Evolutionary conservation across 2,888 invertebrate species (phyloP), one percentile per base, ranked within the genome.

Genomic region (Leptogaster cylindrica): DNA sequence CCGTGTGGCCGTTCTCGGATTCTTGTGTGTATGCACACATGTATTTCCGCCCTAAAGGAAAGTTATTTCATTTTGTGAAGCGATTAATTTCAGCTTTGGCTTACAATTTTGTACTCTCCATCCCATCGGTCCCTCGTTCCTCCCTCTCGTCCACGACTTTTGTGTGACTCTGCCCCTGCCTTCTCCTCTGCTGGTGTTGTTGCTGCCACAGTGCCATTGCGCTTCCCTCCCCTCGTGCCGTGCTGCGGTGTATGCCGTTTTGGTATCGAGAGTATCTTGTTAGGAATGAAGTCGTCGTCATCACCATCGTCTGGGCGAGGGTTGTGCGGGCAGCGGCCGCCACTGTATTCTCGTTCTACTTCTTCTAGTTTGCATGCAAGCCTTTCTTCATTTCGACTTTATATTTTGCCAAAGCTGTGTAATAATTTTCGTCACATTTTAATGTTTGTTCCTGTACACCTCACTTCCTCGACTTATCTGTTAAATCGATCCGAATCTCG

Each of bases 31-130:
- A 23, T 36, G 55, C 55, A 23, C 55, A 36, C 39, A 23, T 55
- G 55, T 5, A 55, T 55, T 55, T 55, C 55, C 55, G 55, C 55
- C 55, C 55, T 36, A 55, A 55, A 39, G 55, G 39, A 55, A 55
- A 55, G 55, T 55, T 55, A 55, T 55, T 55, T 55, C 55, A 55
- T 55, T 55, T 55, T 55, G 36, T 55, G 55, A 55, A 55, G 39
- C 55, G 55, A 55, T 55, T 55, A 55, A 55, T 55, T 55, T 55
- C 55, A 55, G 39, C 55, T 55, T 55, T 55, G 55, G 55, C 55
- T 55, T 55, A 55, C 55, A 55, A 55, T 55, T 55, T 55, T 55
- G 55, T 55, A 36, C 39, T 55, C 39, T 23, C n/a, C 31, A 8
- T n/a, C n/a, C 20, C 52, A 27, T 14, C 10, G 33, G n/a, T 39